Percentiles rank a stretch among this genome's conserved stretches.
phyloP scores from a whole-genome alignment of 2,888 invertebrate species.

The Gari tellinella region DNA sequence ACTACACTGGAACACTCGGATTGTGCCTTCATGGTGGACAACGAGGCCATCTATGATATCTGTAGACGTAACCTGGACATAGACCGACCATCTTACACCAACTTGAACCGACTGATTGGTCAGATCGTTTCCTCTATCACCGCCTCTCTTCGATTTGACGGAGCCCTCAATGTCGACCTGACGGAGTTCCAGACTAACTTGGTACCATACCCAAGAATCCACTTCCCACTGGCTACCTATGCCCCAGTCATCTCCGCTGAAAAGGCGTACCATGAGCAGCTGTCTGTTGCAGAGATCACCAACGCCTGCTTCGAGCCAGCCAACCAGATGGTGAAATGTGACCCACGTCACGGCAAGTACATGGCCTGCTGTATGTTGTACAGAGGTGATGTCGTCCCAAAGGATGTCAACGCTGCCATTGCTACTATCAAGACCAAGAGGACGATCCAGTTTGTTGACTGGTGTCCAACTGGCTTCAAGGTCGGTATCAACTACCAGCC shows the following conservation, averaged over 20 bases:
- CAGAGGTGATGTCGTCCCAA: constrained; percentile 88
- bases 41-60: constrained; percentile 91
- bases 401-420: constrained; percentile 82
- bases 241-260: constrained; percentile 97
- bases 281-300: constrained; percentile 76
- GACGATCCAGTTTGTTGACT: constrained; percentile 88
- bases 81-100: constrained; percentile 93
- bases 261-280: constrained; percentile 94
- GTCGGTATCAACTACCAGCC: constrained; percentile 94
- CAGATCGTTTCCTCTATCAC: constrained; percentile 48
- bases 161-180: constrained; percentile 85
- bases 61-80: constrained; percentile 93
- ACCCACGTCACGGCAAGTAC: constrained; percentile 86
- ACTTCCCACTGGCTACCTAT: constrained; percentile 92
- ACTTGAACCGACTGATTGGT: constrained; percentile 96
- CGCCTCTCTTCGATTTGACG: constrained; percentile 85
- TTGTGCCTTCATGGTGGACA: constrained; percentile 92
- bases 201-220: constrained; percentile 87
- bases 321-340: constrained; percentile 95
- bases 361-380: constrained; percentile 98
- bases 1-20: constrained; percentile 81
- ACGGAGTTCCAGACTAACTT: constrained; percentile 85
- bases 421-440: constrained; percentile 94
- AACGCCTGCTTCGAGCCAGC: constrained; percentile 93
- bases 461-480: constrained; percentile 83